Percentiles rank a stretch among this genome's conserved stretches.
These are phyloP conservation scores for Ageneiosus marmoratus DNA, from an alignment of 2,113 vertebrate genomes.

Conservation along the genomic window DNA sequence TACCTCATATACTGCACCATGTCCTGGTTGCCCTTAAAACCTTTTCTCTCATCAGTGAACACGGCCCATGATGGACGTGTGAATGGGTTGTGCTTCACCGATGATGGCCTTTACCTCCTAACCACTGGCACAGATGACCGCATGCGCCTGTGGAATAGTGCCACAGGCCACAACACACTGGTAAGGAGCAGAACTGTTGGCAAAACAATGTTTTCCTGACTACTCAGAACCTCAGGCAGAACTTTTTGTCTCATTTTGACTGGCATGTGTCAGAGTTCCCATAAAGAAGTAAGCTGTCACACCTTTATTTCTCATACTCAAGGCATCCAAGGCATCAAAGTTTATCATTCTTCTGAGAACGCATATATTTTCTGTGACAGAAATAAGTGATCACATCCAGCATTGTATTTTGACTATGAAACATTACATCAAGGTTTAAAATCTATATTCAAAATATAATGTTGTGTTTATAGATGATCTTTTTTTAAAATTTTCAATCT, in stretches of 20 bases:
- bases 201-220: not conserved
- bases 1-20: not conserved
- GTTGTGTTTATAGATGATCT: not conserved
- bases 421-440: no score
- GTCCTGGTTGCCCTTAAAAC: not conserved
- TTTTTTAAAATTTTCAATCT: not conserved
- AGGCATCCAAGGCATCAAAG: not conserved
- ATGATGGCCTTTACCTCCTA: constrained; percentile 89
- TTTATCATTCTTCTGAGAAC: constrained; percentile 9
- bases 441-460: not conserved
- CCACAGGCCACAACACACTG: constrained; percentile 90
- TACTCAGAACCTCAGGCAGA: not conserved
- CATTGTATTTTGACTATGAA: not conserved
- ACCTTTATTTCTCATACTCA: not conserved
- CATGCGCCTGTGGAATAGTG: constrained; percentile 95
- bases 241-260: no score
- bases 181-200: constrained; percentile 67
- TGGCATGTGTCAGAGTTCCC: not conserved
- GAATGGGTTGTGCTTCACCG: constrained; percentile 91
- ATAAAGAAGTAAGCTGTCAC: not conserved
- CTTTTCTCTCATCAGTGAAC: constrained; percentile 70
- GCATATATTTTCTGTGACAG: not conserved
- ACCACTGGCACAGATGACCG: constrained; percentile 91
- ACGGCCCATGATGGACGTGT: constrained; percentile 93
- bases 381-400: not conserved